phyloP scores from a whole-genome alignment of 2,113 vertebrate genomes.

The Heloderma charlesbogerti region DNA sequence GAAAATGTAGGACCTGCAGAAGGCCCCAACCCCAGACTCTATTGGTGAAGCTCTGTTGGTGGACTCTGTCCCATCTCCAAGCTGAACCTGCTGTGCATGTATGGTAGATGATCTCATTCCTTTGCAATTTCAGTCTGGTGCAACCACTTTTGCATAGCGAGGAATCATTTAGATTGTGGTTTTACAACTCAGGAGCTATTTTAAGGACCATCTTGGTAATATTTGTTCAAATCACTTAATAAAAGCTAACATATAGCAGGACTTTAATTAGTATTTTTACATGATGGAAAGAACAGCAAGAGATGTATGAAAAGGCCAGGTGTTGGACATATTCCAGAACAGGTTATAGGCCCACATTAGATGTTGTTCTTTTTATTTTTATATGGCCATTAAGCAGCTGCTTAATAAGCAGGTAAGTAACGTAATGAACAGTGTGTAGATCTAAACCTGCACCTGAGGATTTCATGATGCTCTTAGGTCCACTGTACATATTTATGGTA shows the following conservation, averaged over 20 bases:
- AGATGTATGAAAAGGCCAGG: conserved; percentile 31
- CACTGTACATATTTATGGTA: not conserved
- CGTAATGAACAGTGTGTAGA: conserved; percentile 8
- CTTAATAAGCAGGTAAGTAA: conserved; percentile 23
- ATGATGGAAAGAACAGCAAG: conserved; percentile 32
- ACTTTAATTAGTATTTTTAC: conserved; percentile 30
- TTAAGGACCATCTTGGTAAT: conserved; percentile 23
- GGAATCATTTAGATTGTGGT: conserved; percentile 21
- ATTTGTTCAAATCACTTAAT: conserved; percentile 30
- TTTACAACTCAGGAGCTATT: conserved; percentile 20
- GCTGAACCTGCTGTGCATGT: not conserved
- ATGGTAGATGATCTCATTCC: not conserved
- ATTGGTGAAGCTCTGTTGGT: not conserved
- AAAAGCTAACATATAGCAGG: conserved; percentile 14
- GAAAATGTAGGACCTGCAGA: not conserved
- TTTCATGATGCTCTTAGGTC: conserved; percentile 10
- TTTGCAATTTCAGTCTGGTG: not conserved
- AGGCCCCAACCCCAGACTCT: not conserved
- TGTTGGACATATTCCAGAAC: conserved; percentile 15
- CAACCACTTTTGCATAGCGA: not conserved
- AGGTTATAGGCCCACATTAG: conserved; percentile 3
- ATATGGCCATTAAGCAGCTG: conserved; percentile 20
- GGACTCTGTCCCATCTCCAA: not conserved
- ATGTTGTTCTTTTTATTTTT: conserved; percentile 12
- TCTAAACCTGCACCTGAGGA: not conserved